A percentile compares a stretch with the other conserved stretches of the same genome.
These are phyloP conservation scores for Eurytemora carolleeae DNA, from an alignment of 1,140 invertebrate genomes.

Conservation along the genomic window DNA sequence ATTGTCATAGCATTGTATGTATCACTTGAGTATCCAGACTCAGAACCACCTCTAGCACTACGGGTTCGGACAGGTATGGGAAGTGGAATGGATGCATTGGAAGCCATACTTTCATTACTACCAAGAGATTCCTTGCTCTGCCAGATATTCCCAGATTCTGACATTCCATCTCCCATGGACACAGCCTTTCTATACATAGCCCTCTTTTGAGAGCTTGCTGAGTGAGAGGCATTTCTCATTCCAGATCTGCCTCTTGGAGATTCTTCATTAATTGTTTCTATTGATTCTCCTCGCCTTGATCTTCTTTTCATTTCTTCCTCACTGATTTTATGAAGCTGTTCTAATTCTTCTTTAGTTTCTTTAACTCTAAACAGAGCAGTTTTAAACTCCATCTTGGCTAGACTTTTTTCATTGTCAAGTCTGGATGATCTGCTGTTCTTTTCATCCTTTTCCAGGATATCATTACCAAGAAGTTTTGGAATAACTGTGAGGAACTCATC, in stretches of 20 bases:
- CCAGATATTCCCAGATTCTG: neutral
- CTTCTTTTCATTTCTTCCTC: neutral
- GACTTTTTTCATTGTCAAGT: neutral
- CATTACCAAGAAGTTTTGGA: neutral
- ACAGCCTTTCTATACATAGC: neutral
- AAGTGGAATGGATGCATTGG: constrained; percentile 6
- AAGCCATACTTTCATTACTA: neutral
- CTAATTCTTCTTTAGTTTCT: constrained; percentile 13
- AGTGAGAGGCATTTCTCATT: neutral
- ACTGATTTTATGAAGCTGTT: constrained; percentile 8
- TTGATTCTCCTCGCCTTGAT: neutral
- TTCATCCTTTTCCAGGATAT: neutral
- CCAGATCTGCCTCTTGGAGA: constrained; percentile 2
- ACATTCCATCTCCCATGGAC: constrained; percentile 4
- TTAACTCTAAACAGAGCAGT: constrained; percentile 11
- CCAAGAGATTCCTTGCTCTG: neutral
- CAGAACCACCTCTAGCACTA: neutral
- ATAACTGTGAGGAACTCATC: constrained; percentile 3
- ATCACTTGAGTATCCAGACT: constrained; percentile 5
- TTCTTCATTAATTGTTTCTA: neutral
- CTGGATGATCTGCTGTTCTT: neutral
- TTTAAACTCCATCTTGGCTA: constrained; percentile 2
- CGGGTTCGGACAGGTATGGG: constrained; percentile 9
- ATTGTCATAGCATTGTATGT: neutral
- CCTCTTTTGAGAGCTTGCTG: neutral